A percentile compares a stretch with the other conserved stretches of the same genome.
Conservation (phyloP, 2,888 invertebrate genomes). For the Trichogramma dendrolimi region DNA sequence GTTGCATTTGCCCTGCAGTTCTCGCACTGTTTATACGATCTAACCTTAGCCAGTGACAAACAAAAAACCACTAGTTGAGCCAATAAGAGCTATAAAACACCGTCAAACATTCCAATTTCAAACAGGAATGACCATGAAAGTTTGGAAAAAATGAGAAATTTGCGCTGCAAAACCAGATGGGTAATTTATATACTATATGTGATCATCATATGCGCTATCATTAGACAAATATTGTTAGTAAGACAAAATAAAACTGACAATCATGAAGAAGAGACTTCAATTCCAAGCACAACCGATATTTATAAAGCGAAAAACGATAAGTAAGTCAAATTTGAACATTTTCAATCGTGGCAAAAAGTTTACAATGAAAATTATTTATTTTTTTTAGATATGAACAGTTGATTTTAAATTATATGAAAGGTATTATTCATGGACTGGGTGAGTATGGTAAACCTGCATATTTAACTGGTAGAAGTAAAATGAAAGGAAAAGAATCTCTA, state of each 20-base stretch:
- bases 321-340: conserved; percentile 2
- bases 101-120: conserved; percentile 7
- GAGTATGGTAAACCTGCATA: conserved; percentile 67
- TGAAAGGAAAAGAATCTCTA: conserved; percentile 66
- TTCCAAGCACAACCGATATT: conserved; percentile 6
- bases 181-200: conserved; percentile 33
- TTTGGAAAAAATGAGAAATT: conserved; percentile 30
- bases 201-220: conserved; percentile 32
- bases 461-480: conserved; percentile 64
- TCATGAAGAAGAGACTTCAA: background rate
- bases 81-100: conserved; percentile 5
- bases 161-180: conserved; percentile 32
- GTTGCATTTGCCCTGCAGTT: too few relatives aligned
- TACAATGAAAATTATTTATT: conserved; percentile 18
- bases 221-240: conserved; percentile 29
- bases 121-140: conserved; percentile 23
- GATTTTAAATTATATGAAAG: conserved; percentile 61
- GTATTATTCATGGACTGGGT: conserved; percentile 68
- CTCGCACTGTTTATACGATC: background rate
- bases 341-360: conserved; percentile 48
- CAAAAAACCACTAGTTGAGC: conserved; percentile 2
- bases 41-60: conserved; percentile 19
- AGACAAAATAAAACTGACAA: conserved; percentile 5
- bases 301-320: conserved; percentile 15
- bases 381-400: conserved; percentile 54